Evolutionary conservation across 2,888 invertebrate species (phyloP).

Genomic region (Philonicus albiceps): DNA sequence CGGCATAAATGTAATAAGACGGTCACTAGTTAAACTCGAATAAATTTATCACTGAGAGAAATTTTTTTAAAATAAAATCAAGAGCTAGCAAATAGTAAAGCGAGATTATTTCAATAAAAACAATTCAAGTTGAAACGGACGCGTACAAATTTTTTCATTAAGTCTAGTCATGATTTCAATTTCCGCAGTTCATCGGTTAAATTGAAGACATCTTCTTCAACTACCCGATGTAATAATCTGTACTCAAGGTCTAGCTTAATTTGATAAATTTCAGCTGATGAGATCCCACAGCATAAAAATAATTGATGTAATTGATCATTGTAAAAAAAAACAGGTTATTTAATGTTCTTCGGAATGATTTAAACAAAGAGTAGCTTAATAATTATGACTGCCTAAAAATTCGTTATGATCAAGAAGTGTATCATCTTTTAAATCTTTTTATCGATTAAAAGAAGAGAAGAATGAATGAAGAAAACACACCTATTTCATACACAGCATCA

Average conservation of each 20-base stretch:
- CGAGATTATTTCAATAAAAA: background rate
- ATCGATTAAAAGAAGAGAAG: too few species aligned
- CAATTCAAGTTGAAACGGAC: background rate
- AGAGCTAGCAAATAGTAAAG: background rate
- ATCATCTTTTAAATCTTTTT: background rate
- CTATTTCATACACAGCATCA: conserved; percentile 75
- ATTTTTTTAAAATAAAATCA: background rate
- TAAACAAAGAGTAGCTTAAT: background rate
- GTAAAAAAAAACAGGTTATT: background rate
- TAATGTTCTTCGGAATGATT: background rate
- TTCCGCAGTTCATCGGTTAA: background rate
- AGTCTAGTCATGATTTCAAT: background rate
- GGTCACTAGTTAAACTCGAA: background rate
- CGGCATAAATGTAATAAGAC: background rate
- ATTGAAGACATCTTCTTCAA: background rate
- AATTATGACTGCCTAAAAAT: background rate
- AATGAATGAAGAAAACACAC: conserved; percentile 53
- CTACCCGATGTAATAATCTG: background rate
- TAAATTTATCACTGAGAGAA: background rate
- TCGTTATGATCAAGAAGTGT: background rate
- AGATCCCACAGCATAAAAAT: background rate
- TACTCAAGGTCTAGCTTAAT: background rate
- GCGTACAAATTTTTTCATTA: background rate
- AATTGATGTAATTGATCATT: background rate
- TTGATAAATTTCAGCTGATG: background rate